Evolutionary conservation across 2,888 invertebrate species (phyloP), one percentile per base, ranked within the genome.

Genomic region (Tiliacea aurago): DNA sequence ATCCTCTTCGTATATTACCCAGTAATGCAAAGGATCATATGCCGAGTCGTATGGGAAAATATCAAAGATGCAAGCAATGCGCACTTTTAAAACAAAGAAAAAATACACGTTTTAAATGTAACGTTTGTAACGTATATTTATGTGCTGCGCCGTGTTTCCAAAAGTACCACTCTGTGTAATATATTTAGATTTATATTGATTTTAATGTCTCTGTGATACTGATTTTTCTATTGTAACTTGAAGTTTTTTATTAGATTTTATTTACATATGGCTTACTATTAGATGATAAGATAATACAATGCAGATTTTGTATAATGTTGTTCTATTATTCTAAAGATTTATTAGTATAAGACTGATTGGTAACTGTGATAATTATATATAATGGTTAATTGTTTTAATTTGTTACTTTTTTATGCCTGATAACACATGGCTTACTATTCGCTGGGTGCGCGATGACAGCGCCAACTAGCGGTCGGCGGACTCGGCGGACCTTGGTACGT

Each of bases 171-270:
- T 33, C 33, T 33, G 33, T 33, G 33, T 53, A 47, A 47, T 47
- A 47, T 47, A 47, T 69, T 69, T 61, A 68, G 56, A 37, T 58
- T 68, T 47, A 53, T 53, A 53, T 53, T 53, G 53, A 53, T 53
- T 53, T 53, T 23, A 53, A 53, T 53, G 53, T 66, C 66, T 66
- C 66, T 66, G 66, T 66, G 66, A 66, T 66, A 66, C 66, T 66
- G 66, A 66, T 66, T 66, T 56, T 56, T 56, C 28, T 56, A 56
- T 56, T 70, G 70, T 70, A 70, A 70, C 70, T 70, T 70, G 70
- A 70, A 70, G 70, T 70, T 70, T 70, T 70, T 62, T 62, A 70
- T 70, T 70, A 70, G 70, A 70, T 70, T 70, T 70, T 70, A 70
- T 70, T 70, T 70, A 70, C 70, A 70, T 62, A 62, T 62, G 70